Percentiles rank a stretch among this genome's conserved stretches.
phyloP scores from a whole-genome alignment of 2,888 invertebrate species.

The Tupiocoris notatus region DNA sequence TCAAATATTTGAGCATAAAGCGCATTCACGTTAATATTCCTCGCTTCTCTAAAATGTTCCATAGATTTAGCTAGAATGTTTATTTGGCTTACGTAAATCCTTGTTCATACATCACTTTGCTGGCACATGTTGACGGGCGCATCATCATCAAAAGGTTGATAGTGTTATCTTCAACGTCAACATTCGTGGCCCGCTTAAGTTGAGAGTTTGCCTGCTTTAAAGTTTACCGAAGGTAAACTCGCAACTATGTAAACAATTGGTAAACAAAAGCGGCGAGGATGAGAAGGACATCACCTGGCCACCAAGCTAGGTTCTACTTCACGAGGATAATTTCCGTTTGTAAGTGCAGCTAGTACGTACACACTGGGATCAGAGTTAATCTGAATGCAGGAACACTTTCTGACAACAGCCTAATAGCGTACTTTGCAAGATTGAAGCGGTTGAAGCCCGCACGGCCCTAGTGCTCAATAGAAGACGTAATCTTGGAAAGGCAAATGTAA shows the following conservation, averaged over 20 bases:
- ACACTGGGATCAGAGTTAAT: not conserved
- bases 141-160: not conserved
- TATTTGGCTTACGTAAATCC: too few relatives aligned
- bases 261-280: conserved; percentile 31
- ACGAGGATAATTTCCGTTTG: not conserved
- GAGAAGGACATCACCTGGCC: not conserved
- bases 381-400: not conserved
- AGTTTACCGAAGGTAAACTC: conserved; percentile 30
- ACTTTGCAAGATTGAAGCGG: too few relatives aligned
- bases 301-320: not conserved
- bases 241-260: conserved; percentile 23
- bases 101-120: too few relatives aligned
- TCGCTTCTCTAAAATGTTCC: too few relatives aligned
- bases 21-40: too few relatives aligned
- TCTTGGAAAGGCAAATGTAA: too few relatives aligned
- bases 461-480: too few relatives aligned
- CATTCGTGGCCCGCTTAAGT: not conserved
- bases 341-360: not conserved
- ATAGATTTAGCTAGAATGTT: too few relatives aligned
- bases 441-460: too few relatives aligned
- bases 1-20: too few relatives aligned
- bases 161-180: not conserved
- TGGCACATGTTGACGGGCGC: not conserved
- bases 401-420: too few relatives aligned
- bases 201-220: not conserved